Percentiles rank a stretch among this genome's conserved stretches.
These are phyloP conservation scores for Myotis yumanensis DNA, from an alignment of 2,113 vertebrate species.

Conservation along the genomic window DNA sequence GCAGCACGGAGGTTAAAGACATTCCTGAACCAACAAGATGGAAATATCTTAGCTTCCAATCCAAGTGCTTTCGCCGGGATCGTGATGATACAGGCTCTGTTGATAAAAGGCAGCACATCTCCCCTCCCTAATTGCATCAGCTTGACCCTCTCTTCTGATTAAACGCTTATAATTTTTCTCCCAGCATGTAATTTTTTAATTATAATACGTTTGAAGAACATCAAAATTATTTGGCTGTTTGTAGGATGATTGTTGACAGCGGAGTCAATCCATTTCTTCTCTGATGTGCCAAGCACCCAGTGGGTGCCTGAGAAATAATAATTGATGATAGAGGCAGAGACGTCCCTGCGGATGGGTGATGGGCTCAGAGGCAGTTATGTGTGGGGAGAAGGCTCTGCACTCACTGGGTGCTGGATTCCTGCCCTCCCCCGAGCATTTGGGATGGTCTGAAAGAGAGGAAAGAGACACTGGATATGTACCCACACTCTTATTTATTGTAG, in stretches of 20 bases:
- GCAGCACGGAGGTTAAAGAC: conserved; percentile 43
- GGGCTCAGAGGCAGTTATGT: not conserved
- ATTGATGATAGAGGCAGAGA: conserved; percentile 24
- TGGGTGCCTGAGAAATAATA: conserved; percentile 61
- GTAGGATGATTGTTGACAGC: conserved; percentile 69
- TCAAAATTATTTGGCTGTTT: conserved; percentile 59
- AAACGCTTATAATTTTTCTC: conserved; percentile 63
- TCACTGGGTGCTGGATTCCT: not conserved
- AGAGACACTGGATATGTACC: not conserved
- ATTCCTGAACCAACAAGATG: not conserved
- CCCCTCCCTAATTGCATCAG: conserved; percentile 63
- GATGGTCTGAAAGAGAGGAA: not conserved
- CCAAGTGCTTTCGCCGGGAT: not conserved
- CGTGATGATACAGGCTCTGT: conserved; percentile 48
- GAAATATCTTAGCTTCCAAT: conserved; percentile 32
- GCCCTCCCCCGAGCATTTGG: not conserved
- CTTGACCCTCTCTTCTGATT: conserved; percentile 72
- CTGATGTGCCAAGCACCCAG: conserved; percentile 58
- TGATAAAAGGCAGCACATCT: conserved; percentile 60
- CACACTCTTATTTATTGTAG: not conserved
- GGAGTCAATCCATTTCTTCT: conserved; percentile 49
- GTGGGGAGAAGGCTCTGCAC: not conserved
- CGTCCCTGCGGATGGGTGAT: not conserved
- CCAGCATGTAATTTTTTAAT: conserved; percentile 76
- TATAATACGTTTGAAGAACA: conserved; percentile 71